phyloP scores from a whole-genome alignment of 1,140 invertebrate species.

The Branchinecta lindahli region DNA sequence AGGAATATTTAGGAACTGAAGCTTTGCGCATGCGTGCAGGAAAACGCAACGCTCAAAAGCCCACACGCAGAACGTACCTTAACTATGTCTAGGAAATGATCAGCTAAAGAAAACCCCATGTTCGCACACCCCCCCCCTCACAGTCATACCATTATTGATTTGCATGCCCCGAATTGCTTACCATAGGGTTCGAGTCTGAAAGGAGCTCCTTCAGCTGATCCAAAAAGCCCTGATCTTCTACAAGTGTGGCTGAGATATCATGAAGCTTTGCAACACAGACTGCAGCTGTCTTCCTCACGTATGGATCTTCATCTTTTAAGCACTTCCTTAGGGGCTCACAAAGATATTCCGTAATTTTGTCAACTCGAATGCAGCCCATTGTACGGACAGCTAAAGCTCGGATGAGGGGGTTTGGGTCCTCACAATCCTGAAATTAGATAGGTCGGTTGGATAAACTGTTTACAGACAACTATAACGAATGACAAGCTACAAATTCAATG shows the following conservation, averaged over 20 bases:
- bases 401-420: slow-evolving; percentile 98
- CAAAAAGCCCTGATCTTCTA: slow-evolving; percentile 95
- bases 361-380: slow-evolving; percentile 99
- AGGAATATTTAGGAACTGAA: too few relatives aligned
- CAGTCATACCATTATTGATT: too few relatives aligned
- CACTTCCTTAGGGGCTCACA: slow-evolving; percentile 97
- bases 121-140: too few relatives aligned
- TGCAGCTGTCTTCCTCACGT: slow-evolving; percentile 97
- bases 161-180: slow-evolving; percentile 26
- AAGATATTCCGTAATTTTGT: slow-evolving; percentile 99
- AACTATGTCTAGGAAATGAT: too few relatives aligned
- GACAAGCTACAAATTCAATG: too few relatives aligned
- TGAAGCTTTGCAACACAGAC: slow-evolving; percentile 98
- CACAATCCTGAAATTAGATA: slow-evolving; percentile 68
- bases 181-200: slow-evolving; percentile 99
- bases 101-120: too few relatives aligned
- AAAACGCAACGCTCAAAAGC: too few relatives aligned
- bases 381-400: slow-evolving; percentile 94
- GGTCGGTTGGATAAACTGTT: neutral
- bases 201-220: slow-evolving; percentile 79
- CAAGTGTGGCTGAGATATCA: slow-evolving; percentile 93
- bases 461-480: too few relatives aligned
- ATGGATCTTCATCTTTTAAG: slow-evolving; percentile 97
- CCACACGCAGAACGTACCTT: too few relatives aligned
- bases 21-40: too few relatives aligned